Percentiles rank a stretch among this genome's conserved stretches.
Evolutionary conservation across 2,797 vertebrate species (phyloP).

Genomic region (Protonibea diacanthus): DNA sequence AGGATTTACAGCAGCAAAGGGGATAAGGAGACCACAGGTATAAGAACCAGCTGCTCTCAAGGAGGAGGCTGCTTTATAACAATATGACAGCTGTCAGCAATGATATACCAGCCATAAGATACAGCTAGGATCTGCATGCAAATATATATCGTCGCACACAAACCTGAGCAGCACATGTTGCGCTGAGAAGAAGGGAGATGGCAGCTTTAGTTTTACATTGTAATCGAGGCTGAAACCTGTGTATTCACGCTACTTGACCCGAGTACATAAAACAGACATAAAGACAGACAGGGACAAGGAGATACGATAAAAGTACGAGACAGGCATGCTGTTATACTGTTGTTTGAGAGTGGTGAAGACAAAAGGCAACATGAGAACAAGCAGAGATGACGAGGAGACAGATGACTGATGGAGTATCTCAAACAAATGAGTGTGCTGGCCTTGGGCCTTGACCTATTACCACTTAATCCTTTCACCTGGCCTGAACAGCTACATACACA

Average conservation of each 20-base stretch:
- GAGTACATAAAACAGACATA: constrained; percentile 52
- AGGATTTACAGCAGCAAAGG: constrained; percentile 61
- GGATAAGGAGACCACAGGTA: constrained; percentile 52
- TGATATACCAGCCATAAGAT: constrained; percentile 64
- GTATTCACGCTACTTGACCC: constrained; percentile 50
- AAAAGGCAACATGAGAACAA: constrained; percentile 41
- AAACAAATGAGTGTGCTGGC: constrained; percentile 37
- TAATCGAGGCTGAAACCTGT: constrained; percentile 46
- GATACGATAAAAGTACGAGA: constrained; percentile 8
- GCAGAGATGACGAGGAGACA: constrained; percentile 44
- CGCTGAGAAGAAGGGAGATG: constrained; percentile 2
- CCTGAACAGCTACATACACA: constrained; percentile 33
- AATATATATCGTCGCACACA: constrained; percentile 42
- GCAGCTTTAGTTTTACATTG: constrained; percentile 37
- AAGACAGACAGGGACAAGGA: constrained; percentile 16
- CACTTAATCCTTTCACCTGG: constrained; percentile 64
- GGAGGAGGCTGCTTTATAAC: constrained; percentile 58
- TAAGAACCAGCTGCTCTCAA: constrained; percentile 49
- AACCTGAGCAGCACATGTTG: constrained; percentile 66
- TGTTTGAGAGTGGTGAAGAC: constrained; percentile 1
- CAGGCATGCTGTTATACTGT: constrained; percentile 7
- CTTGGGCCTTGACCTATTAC: constrained; percentile 50
- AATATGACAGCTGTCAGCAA: constrained; percentile 66
- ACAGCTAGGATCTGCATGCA: constrained; percentile 20
- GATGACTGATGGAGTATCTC: constrained; percentile 51